Conservation (phyloP, 2,888 invertebrate species). For the Coleophora flavipennella region DNA sequence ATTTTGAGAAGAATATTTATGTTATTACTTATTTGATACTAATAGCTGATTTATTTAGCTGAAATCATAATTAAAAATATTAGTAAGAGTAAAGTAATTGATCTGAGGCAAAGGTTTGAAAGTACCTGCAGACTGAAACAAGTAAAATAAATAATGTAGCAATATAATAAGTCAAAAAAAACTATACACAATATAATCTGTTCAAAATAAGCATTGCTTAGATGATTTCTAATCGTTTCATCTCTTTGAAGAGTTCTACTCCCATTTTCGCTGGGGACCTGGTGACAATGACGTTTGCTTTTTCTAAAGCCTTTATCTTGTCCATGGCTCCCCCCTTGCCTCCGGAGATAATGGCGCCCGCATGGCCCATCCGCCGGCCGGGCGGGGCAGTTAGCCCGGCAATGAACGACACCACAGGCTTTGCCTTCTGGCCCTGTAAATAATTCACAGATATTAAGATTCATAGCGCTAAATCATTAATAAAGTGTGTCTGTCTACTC, state of each 20-base stretch:
- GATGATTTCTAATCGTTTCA: slow-evolving; percentile 83
- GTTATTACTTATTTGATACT: no score
- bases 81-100: no score
- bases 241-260: slow-evolving; percentile 87
- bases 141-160: slow-evolving; percentile 53
- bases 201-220: slow-evolving; percentile 37
- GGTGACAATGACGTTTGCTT: slow-evolving; percentile 94
- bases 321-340: slow-evolving; percentile 99
- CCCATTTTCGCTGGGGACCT: slow-evolving; percentile 98
- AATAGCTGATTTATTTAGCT: no score
- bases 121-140: slow-evolving; percentile 22
- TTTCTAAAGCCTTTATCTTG: slow-evolving; percentile 95
- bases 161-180: slow-evolving; percentile 45
- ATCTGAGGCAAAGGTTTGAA: background rate
- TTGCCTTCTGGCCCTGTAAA: slow-evolving; percentile 86
- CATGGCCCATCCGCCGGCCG: slow-evolving; percentile 98
- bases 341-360: slow-evolving; percentile 99
- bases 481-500: no score
- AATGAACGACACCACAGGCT: slow-evolving; percentile 99
- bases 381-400: slow-evolving; percentile 99
- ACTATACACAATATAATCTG: slow-evolving; percentile 37
- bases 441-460: background rate
- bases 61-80: no score
- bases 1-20: background rate
- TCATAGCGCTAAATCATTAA: no score